Evolutionary conservation across 2,888 invertebrate species (phyloP), one percentile per base, ranked within the genome.

Genomic region (Volucella zonaria): DNA sequence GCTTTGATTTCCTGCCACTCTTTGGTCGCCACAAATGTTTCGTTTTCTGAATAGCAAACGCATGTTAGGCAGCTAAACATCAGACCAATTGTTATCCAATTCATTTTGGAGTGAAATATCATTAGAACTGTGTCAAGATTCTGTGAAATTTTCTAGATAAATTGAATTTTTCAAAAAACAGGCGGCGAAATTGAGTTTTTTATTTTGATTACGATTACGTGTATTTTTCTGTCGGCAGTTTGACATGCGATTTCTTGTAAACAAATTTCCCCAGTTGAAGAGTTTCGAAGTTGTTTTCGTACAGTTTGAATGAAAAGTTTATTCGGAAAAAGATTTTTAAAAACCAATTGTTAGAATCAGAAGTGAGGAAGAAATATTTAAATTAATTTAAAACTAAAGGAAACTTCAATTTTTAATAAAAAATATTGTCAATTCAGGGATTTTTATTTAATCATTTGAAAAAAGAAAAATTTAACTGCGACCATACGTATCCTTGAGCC

Each of bases 1-100:
- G 94, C 93, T 89, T 92, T 91, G 6, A 95, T 93, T 81, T 92
- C 92, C 90, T 95, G 94, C 95, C 95, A 95, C 88, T 95, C 94
- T 10, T 92, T 90, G 1, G 95, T 94, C 12, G 95, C 92, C 31
- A 94, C 91, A 90, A 95, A 95, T 87, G 91, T 89, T 61, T 92
- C 91, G 18, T 92, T 89, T 59, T 90, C 88, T 56, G 81, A 87
- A 31, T 71, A 62, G 43, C 86, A 85, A 9, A 64, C 40, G n/a
- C 76, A 54, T 14, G 76, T 76, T 15, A 85, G 52, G 1, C 56
- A 62, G 3, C 40, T 76, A 12, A 81, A 42, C 3, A 76, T 8
- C 1, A 68, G 18, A 40, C 43, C 51, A 10, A 73, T n/a, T 10
- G 54, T 45, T 38, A 68, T 15, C 76, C 67, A 68, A 23, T 73